These are phyloP conservation scores for Fragum fragum DNA, from an alignment of 2,888 invertebrate genomes.

Conservation along the genomic window DNA sequence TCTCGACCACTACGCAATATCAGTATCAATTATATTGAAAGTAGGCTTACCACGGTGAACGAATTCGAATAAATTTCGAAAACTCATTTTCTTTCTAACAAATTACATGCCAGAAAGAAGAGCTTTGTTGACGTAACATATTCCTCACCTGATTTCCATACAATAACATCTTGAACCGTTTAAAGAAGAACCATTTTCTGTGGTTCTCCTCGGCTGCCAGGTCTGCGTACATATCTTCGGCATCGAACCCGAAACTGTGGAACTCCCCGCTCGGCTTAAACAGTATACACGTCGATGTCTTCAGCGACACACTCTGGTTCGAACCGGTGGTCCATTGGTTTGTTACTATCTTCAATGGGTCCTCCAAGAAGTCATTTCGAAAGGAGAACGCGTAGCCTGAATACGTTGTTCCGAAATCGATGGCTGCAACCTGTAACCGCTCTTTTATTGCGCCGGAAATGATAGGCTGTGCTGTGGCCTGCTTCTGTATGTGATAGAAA, in stretches of 20 bases:
- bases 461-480: not conserved
- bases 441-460: not conserved
- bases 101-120: too few species aligned
- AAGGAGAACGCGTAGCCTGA: conserved; percentile 45
- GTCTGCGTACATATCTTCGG: conserved; percentile 33
- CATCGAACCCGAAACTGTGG: conserved; percentile 33
- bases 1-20: too few species aligned
- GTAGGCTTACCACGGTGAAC: too few species aligned
- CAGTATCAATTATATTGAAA: too few species aligned
- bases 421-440: conserved; percentile 27
- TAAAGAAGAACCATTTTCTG: conserved; percentile 30
- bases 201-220: conserved; percentile 18
- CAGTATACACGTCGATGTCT: conserved; percentile 40
- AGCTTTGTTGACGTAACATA: too few species aligned
- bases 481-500: not conserved
- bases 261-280: conserved; percentile 26
- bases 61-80: too few species aligned
- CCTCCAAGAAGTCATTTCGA: conserved; percentile 27
- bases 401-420: conserved; percentile 38
- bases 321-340: conserved; percentile 36
- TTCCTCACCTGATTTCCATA: conserved; percentile 19
- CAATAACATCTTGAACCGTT: conserved; percentile 43
- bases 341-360: conserved; percentile 24
- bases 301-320: conserved; percentile 28
- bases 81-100: too few species aligned